These are phyloP conservation scores for Hemibagrus wyckioides DNA, from an alignment of 2,113 vertebrate species.

Conservation along the genomic window DNA sequence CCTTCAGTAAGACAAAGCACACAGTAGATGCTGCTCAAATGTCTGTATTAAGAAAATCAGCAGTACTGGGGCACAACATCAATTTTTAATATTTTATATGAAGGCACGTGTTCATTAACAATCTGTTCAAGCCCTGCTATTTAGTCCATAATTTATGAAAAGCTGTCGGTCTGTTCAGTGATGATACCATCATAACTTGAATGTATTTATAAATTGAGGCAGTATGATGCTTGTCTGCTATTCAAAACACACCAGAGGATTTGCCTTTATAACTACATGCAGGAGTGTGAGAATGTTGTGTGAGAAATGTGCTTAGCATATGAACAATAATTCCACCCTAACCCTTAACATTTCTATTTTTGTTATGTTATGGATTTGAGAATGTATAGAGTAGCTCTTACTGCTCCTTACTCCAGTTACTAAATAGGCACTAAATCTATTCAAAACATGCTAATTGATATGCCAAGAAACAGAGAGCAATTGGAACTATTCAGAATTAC, in stretches of 20 bases:
- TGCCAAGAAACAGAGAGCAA: neutral
- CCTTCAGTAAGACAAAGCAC: neutral
- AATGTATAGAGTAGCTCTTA: neutral
- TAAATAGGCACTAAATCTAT: neutral
- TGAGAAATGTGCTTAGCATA: neutral
- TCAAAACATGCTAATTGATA: neutral
- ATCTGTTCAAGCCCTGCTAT: neutral
- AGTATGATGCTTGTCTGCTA: no score
- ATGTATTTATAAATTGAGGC: constrained; percentile 3
- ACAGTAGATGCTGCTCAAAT: neutral
- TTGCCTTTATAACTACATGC: constrained; percentile 20
- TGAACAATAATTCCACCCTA: neutral
- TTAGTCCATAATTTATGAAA: neutral
- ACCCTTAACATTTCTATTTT: neutral
- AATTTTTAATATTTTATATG: neutral
- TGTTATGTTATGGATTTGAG: neutral
- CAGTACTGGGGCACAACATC: neutral
- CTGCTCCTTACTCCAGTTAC: neutral
- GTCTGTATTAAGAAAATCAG: neutral
- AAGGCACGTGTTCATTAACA: neutral
- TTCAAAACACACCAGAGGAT: constrained; percentile 23
- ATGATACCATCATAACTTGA: neutral
- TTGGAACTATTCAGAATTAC: neutral
- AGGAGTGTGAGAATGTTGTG: neutral
- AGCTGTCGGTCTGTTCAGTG: neutral